Conservation (phyloP, 2,797 vertebrate genomes). For the Lates japonicus region DNA sequence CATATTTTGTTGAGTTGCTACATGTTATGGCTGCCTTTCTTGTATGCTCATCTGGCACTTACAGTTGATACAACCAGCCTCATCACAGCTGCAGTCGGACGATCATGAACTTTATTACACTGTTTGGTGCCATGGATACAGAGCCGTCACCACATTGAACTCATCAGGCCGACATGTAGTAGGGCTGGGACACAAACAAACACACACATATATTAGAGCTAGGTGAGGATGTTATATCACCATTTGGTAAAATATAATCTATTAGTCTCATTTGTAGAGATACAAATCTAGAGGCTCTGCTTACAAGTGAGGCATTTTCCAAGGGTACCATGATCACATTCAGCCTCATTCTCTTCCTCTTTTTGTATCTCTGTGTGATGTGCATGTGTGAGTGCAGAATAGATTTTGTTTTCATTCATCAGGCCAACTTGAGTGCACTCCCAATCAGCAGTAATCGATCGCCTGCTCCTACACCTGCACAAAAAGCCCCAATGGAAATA, state of each 20-base stretch:
- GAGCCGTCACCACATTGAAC: slow-evolving; percentile 95
- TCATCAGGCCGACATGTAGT: slow-evolving; percentile 93
- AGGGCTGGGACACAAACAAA: slow-evolving; percentile 81
- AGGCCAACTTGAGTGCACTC: slow-evolving; percentile 29
- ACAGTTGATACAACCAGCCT: slow-evolving; percentile 94
- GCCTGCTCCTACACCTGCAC: no score
- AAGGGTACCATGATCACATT: no score
- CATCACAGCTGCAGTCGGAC: slow-evolving; percentile 93
- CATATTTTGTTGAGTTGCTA: not conserved
- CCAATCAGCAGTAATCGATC: slow-evolving; percentile 62
- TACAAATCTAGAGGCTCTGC: not conserved
- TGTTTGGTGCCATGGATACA: slow-evolving; percentile 94
- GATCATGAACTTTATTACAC: slow-evolving; percentile 94
- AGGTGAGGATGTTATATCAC: not conserved
- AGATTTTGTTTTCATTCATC: slow-evolving; percentile 15
- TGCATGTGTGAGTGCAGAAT: not conserved
- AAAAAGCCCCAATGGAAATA: slow-evolving; percentile 47
- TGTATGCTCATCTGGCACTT: not conserved
- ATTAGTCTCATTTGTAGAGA: not conserved
- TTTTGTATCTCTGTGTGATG: slow-evolving; percentile 1
- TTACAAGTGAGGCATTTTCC: no score
- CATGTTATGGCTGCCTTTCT: not conserved
- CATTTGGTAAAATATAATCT: not conserved
- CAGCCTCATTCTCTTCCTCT: not conserved
- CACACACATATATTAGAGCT: not conserved